phyloP scores from a whole-genome alignment of 2,113 vertebrate genomes.

The Bagarius yarrelli region DNA sequence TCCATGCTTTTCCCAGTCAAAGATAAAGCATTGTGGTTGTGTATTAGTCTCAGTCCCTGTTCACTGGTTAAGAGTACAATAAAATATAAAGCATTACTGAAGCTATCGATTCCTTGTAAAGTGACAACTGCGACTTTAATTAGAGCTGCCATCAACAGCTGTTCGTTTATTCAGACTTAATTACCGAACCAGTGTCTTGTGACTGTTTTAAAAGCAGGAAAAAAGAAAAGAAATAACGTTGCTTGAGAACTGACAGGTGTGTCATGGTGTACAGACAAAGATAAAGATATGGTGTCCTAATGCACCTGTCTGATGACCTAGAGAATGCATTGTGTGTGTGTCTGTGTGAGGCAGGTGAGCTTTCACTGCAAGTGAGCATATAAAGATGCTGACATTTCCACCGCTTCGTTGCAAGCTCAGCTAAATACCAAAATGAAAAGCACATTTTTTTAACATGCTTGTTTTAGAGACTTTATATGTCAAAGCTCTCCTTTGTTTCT shows the following conservation, averaged over 20 bases:
- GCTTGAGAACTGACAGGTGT: slow-evolving; percentile 23
- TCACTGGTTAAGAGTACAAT: slow-evolving; percentile 22
- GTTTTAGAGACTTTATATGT: slow-evolving; percentile 19
- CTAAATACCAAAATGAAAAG: slow-evolving; percentile 46
- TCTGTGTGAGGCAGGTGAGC: slow-evolving; percentile 7
- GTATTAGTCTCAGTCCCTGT: slow-evolving; percentile 25
- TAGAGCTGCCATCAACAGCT: slow-evolving; percentile 53
- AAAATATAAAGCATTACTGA: slow-evolving; percentile 40
- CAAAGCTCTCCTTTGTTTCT: slow-evolving; percentile 49
- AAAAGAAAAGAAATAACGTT: slow-evolving; percentile 34
- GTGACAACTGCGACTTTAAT: slow-evolving; percentile 49
- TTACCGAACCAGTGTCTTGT: slow-evolving; percentile 38
- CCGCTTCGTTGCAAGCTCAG: slow-evolving; percentile 41
- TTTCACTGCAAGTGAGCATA: slow-evolving; percentile 36
- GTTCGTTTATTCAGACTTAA: slow-evolving; percentile 51
- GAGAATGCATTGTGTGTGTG: not conserved
- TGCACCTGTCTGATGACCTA: slow-evolving; percentile 16
- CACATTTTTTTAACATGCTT: slow-evolving; percentile 1
- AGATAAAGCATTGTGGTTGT: not conserved
- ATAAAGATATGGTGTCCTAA: not conserved
- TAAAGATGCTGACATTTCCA: slow-evolving; percentile 44
- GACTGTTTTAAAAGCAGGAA: slow-evolving; percentile 29
- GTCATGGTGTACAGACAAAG: not conserved
- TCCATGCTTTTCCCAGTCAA: slow-evolving; percentile 15
- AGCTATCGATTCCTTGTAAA: slow-evolving; percentile 49